Conservation (phyloP, 2,113 vertebrate species). For the Ptilorrhoa leucosticta region DNA sequence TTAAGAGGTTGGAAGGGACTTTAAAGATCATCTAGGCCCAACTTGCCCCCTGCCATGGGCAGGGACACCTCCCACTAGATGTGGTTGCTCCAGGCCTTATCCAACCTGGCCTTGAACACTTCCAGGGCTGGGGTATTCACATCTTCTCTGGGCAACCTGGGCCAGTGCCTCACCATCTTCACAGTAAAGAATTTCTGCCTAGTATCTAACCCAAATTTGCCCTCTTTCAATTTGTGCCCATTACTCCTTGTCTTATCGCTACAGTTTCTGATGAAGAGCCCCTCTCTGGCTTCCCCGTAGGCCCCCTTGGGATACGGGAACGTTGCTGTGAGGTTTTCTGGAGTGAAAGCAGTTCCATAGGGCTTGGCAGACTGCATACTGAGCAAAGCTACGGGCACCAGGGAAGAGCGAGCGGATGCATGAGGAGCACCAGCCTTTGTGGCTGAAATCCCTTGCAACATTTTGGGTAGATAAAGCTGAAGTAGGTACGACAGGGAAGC, state of each 20-base stretch:
- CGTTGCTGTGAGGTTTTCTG: accelerated
- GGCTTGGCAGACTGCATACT: not conserved
- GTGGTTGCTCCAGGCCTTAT: not conserved
- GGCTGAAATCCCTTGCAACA: not conserved
- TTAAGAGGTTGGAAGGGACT: not conserved
- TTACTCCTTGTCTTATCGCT: not conserved
- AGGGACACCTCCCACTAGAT: not conserved
- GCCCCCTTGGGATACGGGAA: accelerated
- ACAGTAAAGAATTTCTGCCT: not conserved
- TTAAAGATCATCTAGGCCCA: not conserved
- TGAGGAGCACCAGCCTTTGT: accelerated
- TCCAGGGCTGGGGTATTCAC: not conserved
- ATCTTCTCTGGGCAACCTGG: not conserved
- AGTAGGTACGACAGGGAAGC: not conserved
- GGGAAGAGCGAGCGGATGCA: accelerated
- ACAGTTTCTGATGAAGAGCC: not conserved
- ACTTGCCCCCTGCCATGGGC: not conserved
- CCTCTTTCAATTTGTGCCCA: not conserved
- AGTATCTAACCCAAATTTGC: not conserved
- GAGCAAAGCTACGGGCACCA: accelerated
- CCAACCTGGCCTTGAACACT: not conserved
- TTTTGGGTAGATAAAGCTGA: not conserved
- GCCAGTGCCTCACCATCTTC: not conserved
- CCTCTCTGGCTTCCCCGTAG: not conserved
- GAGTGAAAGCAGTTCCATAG: not conserved